These are phyloP conservation scores for Acropora yongei DNA, from an alignment of 64 coral and sea anemone species.

Conservation along the genomic window DNA sequence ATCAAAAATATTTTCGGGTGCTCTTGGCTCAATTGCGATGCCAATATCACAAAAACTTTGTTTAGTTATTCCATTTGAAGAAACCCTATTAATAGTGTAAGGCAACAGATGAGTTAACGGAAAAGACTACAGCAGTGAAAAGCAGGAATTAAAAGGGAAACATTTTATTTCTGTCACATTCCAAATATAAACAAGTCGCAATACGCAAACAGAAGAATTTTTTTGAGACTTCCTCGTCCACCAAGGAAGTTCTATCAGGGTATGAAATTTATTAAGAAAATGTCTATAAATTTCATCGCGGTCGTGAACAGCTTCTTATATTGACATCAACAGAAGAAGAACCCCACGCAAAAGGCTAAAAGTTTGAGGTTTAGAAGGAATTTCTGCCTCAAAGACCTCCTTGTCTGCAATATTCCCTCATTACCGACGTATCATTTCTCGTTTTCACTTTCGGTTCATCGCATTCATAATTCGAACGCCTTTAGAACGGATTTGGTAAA, in stretches of 20 bases:
- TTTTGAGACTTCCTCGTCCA: neutral
- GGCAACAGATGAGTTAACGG: neutral
- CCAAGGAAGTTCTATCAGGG: neutral
- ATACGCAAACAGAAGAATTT: neutral
- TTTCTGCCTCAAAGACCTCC: neutral
- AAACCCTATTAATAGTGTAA: neutral
- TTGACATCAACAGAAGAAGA: neutral
- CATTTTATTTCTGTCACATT: neutral
- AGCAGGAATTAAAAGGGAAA: neutral
- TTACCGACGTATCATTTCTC: neutral
- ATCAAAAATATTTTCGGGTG: neutral
- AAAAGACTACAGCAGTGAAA: neutral
- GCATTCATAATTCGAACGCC: neutral
- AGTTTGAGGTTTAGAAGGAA: neutral
- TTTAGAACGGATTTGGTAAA: neutral
- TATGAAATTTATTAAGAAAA: neutral
- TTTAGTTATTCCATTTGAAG: neutral
- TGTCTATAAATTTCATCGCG: too few species aligned
- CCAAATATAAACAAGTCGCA: neutral
- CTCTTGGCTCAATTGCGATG: neutral
- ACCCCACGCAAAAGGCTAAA: neutral
- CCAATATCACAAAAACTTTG: neutral
- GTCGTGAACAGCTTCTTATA: neutral
- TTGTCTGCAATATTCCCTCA: neutral
- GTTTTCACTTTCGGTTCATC: neutral